Conservation (phyloP, 2,113 vertebrate species). For the Columba janthina region DNA sequence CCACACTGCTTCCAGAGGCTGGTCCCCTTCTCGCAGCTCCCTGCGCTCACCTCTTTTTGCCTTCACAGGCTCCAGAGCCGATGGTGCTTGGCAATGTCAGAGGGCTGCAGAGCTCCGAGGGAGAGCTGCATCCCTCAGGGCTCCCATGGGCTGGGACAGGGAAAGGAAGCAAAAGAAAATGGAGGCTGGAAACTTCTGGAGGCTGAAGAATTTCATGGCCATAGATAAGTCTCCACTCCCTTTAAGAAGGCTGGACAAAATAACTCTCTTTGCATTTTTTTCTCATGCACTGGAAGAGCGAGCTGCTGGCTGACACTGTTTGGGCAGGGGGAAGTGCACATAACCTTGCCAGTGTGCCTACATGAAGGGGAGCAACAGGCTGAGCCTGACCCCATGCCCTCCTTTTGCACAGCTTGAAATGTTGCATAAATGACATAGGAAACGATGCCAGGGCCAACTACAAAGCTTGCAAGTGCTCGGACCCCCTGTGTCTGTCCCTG, state of each 20-base stretch:
- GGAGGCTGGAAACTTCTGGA: background rate
- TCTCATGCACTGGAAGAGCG: background rate
- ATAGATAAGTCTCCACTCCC: background rate
- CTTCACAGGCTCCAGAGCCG: background rate
- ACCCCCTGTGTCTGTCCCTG: rapidly evolving
- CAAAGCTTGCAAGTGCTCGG: background rate
- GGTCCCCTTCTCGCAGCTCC: background rate
- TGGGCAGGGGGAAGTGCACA: background rate
- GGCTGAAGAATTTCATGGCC: background rate
- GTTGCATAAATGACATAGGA: rapidly evolving
- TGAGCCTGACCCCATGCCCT: background rate
- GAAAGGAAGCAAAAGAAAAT: background rate
- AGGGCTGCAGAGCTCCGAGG: background rate
- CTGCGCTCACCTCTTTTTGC: background rate
- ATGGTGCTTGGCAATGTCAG: background rate
- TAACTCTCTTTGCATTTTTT: background rate
- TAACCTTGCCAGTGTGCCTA: rapidly evolving
- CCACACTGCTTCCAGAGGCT: background rate
- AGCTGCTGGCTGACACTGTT: background rate
- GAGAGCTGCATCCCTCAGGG: background rate
- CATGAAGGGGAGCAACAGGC: rapidly evolving
- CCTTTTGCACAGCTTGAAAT: background rate
- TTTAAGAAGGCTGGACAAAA: background rate
- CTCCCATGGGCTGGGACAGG: background rate
- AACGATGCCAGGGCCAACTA: rapidly evolving